These are phyloP conservation scores for Gallinago undulata DNA, from an alignment of 2,113 vertebrate species.

Conservation along the genomic window DNA sequence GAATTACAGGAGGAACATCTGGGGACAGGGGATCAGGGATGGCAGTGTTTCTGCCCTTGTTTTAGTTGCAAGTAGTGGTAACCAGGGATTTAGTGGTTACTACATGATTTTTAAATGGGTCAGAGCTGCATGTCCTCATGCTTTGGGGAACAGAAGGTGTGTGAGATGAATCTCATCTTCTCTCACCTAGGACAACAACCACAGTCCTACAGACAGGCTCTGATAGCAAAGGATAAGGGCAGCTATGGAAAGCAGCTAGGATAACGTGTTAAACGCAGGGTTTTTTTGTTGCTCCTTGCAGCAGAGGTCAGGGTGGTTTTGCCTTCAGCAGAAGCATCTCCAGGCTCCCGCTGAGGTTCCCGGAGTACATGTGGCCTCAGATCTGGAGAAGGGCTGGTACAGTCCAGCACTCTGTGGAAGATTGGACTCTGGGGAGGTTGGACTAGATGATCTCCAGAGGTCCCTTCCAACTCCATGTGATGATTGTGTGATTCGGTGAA, in stretches of 20 bases:
- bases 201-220: background rate
- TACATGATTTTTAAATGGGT: background rate
- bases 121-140: background rate
- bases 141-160: background rate
- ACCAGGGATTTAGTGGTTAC: background rate
- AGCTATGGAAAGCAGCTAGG: background rate
- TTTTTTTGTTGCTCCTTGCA: background rate
- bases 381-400: background rate
- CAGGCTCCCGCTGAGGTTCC: background rate
- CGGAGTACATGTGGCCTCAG: accelerated
- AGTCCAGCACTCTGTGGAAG: background rate
- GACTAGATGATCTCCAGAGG: no score
- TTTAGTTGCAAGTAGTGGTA: background rate
- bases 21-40: background rate
- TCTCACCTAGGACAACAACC: background rate
- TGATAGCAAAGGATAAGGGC: no score
- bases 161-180: background rate
- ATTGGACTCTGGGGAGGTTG: no score
- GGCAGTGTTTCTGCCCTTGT: background rate
- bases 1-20: background rate
- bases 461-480: no score
- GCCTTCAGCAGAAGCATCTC: background rate
- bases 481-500: no score
- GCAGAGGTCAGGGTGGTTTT: background rate
- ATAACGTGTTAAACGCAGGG: accelerated